Base-by-base conservation (phyloP, 2,888 invertebrate genomes). In the Nomada goodeniana region DNA sequence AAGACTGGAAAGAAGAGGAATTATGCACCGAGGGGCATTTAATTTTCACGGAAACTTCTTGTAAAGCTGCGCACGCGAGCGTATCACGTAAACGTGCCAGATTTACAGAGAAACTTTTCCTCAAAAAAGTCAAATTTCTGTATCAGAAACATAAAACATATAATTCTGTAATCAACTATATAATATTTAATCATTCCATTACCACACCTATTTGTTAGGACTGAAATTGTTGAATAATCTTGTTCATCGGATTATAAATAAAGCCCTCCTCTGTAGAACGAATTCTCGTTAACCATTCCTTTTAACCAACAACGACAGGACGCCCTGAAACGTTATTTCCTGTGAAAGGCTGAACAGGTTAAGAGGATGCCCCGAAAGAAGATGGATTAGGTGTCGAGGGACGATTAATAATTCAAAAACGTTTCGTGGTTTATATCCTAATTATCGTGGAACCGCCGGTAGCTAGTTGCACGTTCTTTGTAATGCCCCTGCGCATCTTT, bases 361-460 rank as follows among this genome's bases (percentile, higher is more conserved):
- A 61, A 60, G 74, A 47, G 44, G 60, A 75, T 26, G 69, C 53
- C 23, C 50, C 59, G 55, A 65, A 82, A 69, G 80, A 72, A 76
- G 82, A 81, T 47, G 60, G 65, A 81, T 81, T 69, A 76, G 65
- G 64, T 61, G 68, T 64, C 72, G 47, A 76, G 68, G 63, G 50
- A 60, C 73, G 73, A 71, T 82, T 74, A 76, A 81, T 82, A 82
- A 82, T 81, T 80, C 60, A 67, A 36, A 23, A 74, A 81, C 69
- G 59, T 76, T 77, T 76, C 52, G 75, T 55, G 82, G 73, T 77
- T 76, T 82, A 86, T 84, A 79, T 86, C 76, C 81, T 86, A 81
- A 81, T 86, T 87, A 87, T 82, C 87, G 76, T 52, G 59, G 72
- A 59, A 65, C 47, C 57, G 53, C 71, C 20, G 60, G 52, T 65